Evolutionary conservation across 2,888 invertebrate genomes (phyloP).

Genomic region (Stratiomys singularior): DNA sequence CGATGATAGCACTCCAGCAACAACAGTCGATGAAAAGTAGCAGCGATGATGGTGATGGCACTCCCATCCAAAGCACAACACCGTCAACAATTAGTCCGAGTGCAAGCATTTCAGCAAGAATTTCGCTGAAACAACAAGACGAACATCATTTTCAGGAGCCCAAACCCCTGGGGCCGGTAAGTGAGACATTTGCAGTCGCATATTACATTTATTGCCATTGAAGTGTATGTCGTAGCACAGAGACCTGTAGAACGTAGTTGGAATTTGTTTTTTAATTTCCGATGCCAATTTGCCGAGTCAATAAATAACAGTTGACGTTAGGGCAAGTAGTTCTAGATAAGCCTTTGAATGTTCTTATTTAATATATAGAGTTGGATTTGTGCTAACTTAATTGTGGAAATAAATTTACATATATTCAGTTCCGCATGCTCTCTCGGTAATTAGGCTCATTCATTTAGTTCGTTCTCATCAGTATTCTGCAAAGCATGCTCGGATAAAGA

Average conservation of each 20-base stretch:
- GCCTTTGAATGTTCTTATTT: no score
- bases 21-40: slow-evolving; percentile 58
- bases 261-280: no score
- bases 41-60: slow-evolving; percentile 57
- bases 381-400: no score
- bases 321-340: no score
- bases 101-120: slow-evolving; percentile 59
- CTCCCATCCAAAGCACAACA: slow-evolving; percentile 62
- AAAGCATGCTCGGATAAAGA: no score
- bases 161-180: slow-evolving; percentile 62
- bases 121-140: slow-evolving; percentile 52
- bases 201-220: neutral
- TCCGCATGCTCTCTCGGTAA: no score
- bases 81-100: slow-evolving; percentile 63
- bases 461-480: no score
- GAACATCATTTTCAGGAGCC: slow-evolving; percentile 63
- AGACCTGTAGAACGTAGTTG: neutral
- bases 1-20: slow-evolving; percentile 58
- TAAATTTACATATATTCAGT: no score
- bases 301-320: no score
- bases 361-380: no score
- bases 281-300: no score
- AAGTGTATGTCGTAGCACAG: slow-evolving; percentile 37
- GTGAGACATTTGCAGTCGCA: slow-evolving; percentile 50
- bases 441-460: no score